Conservation (phyloP, 2,113 vertebrate genomes). For the Stictonetta naevosa region DNA sequence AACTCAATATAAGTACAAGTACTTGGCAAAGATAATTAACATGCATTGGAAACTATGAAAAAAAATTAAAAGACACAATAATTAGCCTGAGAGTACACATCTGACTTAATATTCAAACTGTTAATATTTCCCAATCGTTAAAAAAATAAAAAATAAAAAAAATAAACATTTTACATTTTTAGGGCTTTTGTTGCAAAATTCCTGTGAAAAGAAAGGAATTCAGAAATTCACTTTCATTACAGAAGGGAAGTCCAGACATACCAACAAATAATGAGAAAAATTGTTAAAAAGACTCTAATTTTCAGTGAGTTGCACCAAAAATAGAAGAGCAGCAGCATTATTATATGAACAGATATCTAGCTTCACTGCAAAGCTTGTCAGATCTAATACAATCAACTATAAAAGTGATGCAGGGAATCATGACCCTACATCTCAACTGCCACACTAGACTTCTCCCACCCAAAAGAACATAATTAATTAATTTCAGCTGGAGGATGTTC, state of each 20-base stretch:
- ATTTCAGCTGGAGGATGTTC: conserved; percentile 55
- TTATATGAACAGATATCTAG: neutral
- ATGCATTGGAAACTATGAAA: neutral
- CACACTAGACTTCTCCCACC: conserved; percentile 39
- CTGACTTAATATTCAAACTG: neutral
- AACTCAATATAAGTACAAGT: neutral
- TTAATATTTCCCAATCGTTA: neutral
- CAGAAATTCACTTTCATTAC: neutral
- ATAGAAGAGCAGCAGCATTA: neutral
- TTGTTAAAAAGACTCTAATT: neutral
- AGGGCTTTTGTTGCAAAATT: neutral
- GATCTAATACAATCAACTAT: conserved; percentile 44
- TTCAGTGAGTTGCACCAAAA: conserved; percentile 24
- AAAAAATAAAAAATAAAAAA: neutral
- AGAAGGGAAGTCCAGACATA: neutral
- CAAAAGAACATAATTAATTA: conserved; percentile 69
- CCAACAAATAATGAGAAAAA: conserved; percentile 3
- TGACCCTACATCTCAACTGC: conserved; percentile 56
- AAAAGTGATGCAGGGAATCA: conserved; percentile 48
- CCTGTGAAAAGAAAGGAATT: neutral
- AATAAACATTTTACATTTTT: neutral
- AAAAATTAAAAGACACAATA: neutral
- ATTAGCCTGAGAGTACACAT: neutral
- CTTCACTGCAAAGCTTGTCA: conserved; percentile 62
- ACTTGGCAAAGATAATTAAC: neutral